phyloP scores from a whole-genome alignment of 1,140 invertebrate genomes.

The Pentalonia nigronervosa region DNA sequence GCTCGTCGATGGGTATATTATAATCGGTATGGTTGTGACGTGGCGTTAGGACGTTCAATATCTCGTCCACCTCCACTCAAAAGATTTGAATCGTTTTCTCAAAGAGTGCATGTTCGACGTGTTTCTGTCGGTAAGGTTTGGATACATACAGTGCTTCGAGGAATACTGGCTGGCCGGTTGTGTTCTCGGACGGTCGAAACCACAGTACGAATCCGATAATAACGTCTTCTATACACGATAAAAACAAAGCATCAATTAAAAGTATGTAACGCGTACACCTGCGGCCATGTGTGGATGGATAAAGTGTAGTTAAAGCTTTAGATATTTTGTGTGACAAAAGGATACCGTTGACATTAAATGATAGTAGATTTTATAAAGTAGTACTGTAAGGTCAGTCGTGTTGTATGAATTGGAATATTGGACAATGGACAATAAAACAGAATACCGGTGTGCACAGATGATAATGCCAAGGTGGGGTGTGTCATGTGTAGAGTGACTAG shows the following conservation, averaged over 20 bases:
- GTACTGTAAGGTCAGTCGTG: background rate
- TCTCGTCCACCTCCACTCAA: background rate
- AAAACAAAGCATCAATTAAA: background rate
- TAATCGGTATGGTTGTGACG: background rate
- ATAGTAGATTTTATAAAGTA: background rate
- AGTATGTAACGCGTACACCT: background rate
- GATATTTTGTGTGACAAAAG: background rate
- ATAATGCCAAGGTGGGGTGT: background rate
- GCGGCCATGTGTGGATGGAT: background rate
- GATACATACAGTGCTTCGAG: constrained; percentile 45
- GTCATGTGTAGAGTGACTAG: background rate
- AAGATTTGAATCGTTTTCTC: constrained; percentile 35
- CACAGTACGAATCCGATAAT: constrained; percentile 45
- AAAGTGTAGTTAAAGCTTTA: background rate
- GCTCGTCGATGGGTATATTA: background rate
- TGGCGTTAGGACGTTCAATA: background rate
- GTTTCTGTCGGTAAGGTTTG: constrained; percentile 36
- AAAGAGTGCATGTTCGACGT: constrained; percentile 41
- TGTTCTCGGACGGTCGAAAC: background rate
- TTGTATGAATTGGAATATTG: background rate
- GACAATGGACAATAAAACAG: background rate
- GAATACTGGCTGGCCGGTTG: background rate
- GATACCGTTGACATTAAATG: background rate
- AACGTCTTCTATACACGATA: background rate
- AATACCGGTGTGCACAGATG: background rate